Evolutionary conservation across 1,140 invertebrate species (phyloP).

Genomic region (Drosophila pseudoananassae): DNA sequence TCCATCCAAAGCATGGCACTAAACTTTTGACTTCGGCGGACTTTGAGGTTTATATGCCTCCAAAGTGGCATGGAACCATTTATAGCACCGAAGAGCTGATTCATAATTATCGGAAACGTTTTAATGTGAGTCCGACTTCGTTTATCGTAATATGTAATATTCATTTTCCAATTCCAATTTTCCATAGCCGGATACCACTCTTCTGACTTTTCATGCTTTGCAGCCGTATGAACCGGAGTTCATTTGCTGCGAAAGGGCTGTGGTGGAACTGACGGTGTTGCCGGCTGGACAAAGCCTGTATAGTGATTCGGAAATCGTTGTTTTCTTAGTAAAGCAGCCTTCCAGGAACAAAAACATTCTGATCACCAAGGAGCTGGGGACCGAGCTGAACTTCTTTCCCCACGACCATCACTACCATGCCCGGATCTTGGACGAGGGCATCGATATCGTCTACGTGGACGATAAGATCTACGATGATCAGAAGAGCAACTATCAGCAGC

Average conservation of each 20-base stretch:
- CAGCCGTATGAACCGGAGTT: slow-evolving; percentile 58
- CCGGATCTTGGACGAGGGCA: slow-evolving; percentile 57
- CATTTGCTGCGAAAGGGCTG: slow-evolving; percentile 49
- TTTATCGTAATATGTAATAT: neutral
- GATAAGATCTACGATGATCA: slow-evolving; percentile 35
- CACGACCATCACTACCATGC: slow-evolving; percentile 58
- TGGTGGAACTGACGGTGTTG: slow-evolving; percentile 53
- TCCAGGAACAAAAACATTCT: slow-evolving; percentile 33
- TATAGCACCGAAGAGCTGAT: slow-evolving; percentile 59
- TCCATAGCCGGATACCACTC: slow-evolving; percentile 40
- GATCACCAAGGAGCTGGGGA: slow-evolving; percentile 60
- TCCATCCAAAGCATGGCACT: slow-evolving; percentile 32
- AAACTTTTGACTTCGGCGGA: slow-evolving; percentile 63
- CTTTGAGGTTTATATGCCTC: slow-evolving; percentile 40
- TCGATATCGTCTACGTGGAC: slow-evolving; percentile 62
- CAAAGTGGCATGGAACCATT: slow-evolving; percentile 61
- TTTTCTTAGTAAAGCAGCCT: slow-evolving; percentile 50
- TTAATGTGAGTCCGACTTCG: slow-evolving; percentile 31
- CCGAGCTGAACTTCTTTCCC: slow-evolving; percentile 59
- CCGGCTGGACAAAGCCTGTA: slow-evolving; percentile 51
- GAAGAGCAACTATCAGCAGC: slow-evolving; percentile 39
- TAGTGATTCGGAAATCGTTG: slow-evolving; percentile 51
- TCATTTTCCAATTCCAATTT: neutral
- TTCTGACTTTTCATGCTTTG: slow-evolving; percentile 61
- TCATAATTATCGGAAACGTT: slow-evolving; percentile 40